Conservation (phyloP, 2,797 vertebrate species). For the Notamacropus eugenii region DNA sequence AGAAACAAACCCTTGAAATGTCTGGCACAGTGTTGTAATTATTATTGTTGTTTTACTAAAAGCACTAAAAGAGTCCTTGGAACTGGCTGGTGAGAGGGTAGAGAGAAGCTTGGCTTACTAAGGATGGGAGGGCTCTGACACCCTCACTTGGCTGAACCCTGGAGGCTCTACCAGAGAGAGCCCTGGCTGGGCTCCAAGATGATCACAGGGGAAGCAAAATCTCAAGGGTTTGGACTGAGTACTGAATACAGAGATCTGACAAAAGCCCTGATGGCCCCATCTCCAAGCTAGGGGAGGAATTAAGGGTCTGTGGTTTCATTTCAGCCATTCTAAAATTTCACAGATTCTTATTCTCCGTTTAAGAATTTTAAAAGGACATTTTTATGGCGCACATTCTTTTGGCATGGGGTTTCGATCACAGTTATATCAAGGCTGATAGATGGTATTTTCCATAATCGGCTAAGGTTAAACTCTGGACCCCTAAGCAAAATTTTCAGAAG, state of each 20-base stretch:
- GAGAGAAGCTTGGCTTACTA: neutral
- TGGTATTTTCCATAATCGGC: neutral
- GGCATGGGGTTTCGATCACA: neutral
- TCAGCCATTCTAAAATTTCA: neutral
- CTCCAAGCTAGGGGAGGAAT: neutral
- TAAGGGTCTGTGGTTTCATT: neutral
- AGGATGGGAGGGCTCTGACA: neutral
- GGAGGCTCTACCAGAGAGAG: neutral
- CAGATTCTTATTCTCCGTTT: neutral
- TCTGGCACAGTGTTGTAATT: conserved; percentile 25
- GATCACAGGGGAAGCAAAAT: neutral
- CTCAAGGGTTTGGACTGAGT: neutral
- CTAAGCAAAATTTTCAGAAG: neutral
- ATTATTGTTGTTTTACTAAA: neutral
- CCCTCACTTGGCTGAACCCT: neutral
- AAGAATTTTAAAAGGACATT: neutral
- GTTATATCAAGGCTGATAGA: conserved; percentile 18
- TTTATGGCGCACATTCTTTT: conserved; percentile 5
- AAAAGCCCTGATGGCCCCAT: neutral
- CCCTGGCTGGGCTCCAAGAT: neutral
- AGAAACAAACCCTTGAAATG: conserved; percentile 31
- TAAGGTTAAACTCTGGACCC: conserved; percentile 7
- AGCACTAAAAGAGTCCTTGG: neutral
- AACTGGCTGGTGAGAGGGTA: neutral
- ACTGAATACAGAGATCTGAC: neutral